Conservation (phyloP, 1,140 invertebrate species). For the Heliothis subflexa region DNA sequence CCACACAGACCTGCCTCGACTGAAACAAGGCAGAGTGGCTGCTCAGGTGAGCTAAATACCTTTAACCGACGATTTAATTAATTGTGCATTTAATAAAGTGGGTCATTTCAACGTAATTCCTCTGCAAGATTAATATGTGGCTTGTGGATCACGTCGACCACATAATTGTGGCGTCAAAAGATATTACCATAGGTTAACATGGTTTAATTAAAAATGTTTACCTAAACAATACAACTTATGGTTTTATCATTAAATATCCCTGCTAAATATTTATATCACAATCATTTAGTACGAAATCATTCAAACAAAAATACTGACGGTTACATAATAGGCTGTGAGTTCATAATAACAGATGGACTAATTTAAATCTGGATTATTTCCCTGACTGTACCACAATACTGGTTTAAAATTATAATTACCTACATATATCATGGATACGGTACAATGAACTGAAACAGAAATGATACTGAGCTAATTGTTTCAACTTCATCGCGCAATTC, state of each 20-base stretch:
- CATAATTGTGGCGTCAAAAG: slow-evolving; percentile 21
- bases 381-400: slow-evolving; percentile 5
- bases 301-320: neutral
- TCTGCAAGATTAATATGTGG: slow-evolving; percentile 39
- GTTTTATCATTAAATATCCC: neutral
- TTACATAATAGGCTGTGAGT: neutral
- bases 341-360: neutral
- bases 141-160: slow-evolving; percentile 13
- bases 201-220: slow-evolving; percentile 8
- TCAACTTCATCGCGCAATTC: slow-evolving; percentile 42
- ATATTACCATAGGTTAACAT: neutral
- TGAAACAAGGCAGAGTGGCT: slow-evolving; percentile 92
- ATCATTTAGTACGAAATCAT: neutral
- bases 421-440: slow-evolving; percentile 19
- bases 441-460: slow-evolving; percentile 44
- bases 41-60: slow-evolving; percentile 90
- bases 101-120: slow-evolving; percentile 39
- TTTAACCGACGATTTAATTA: slow-evolving; percentile 44
- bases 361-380: neutral
- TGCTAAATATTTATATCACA: too few relatives aligned
- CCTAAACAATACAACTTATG: neutral
- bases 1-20: slow-evolving; percentile 93
- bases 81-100: slow-evolving; percentile 45
- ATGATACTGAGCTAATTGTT: slow-evolving; percentile 47
- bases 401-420: slow-evolving; percentile 6